Conservation (phyloP, 1,140 invertebrate genomes). For the Lepidostoma basale region DNA sequence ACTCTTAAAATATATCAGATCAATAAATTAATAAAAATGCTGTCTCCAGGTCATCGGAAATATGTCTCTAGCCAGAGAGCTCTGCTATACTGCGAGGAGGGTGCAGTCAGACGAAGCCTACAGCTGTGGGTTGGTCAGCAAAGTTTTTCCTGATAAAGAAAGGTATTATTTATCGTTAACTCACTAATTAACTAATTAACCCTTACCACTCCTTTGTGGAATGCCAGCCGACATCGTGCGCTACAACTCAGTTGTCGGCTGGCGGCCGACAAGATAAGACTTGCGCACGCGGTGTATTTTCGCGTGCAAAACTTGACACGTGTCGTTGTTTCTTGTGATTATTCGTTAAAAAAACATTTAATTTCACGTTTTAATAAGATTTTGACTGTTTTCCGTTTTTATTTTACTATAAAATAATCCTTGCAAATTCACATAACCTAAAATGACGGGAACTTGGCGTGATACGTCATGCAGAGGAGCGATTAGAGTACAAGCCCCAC, state of each 20-base stretch:
- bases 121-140: conserved; percentile 75
- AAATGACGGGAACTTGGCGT: too few species aligned
- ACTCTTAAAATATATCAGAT: too few species aligned
- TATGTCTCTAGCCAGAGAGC: conserved; percentile 84
- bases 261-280: too few species aligned
- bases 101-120: conserved; percentile 82
- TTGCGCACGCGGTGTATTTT: background rate
- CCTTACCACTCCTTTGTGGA: too few species aligned
- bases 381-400: too few species aligned
- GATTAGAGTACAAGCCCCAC: too few species aligned
- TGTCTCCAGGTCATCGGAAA: conserved; percentile 77
- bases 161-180: conserved; percentile 65
- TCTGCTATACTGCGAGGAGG: conserved; percentile 86
- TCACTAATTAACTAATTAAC: background rate
- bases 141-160: conserved; percentile 74
- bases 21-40: background rate
- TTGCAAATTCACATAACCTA: too few species aligned
- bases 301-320: background rate
- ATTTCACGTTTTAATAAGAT: too few species aligned
- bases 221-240: too few species aligned
- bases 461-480: too few species aligned
- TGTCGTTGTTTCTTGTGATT: background rate
- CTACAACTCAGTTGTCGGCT: too few species aligned
- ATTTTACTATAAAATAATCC: too few species aligned
- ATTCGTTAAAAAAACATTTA: background rate